Evolutionary conservation across 2,888 invertebrate genomes (phyloP).

Genomic region (Coenonympha arcania): DNA sequence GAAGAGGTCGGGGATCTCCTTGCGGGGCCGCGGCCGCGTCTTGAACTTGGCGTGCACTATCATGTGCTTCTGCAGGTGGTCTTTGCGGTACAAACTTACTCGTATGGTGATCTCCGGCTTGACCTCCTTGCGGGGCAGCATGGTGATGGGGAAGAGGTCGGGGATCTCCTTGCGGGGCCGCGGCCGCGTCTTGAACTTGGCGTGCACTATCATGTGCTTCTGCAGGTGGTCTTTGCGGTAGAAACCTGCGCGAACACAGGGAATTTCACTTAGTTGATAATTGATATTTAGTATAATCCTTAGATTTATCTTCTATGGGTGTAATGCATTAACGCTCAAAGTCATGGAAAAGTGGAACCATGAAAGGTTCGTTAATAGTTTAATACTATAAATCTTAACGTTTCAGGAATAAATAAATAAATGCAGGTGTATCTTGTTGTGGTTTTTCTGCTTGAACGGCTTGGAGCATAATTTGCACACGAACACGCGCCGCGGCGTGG

Average conservation of each 20-base stretch:
- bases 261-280: not conserved
- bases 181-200: conserved; percentile 34
- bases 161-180: conserved; percentile 43
- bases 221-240: conserved; percentile 67
- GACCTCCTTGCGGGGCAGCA: conserved; percentile 37
- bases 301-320: no score
- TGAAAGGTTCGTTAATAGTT: no score
- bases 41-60: conserved; percentile 43
- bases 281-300: no score
- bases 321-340: no score
- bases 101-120: conserved; percentile 64
- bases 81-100: no score
- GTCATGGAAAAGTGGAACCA: no score
- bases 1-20: conserved; percentile 47
- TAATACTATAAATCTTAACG: no score
- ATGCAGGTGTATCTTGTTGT: conserved; percentile 65
- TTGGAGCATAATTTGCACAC: conserved; percentile 64
- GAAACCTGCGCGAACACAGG: conserved; percentile 44
- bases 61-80: no score
- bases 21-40: conserved; percentile 32
- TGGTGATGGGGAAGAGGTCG: conserved; percentile 47
- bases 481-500: conserved; percentile 57
- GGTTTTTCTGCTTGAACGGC: conserved; percentile 65
- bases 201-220: conserved; percentile 58
- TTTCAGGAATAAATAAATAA: no score